Evolutionary conservation across 2,113 vertebrate species (phyloP), one percentile per base, ranked within the genome.

Genomic region (Tonatia bakeri): DNA sequence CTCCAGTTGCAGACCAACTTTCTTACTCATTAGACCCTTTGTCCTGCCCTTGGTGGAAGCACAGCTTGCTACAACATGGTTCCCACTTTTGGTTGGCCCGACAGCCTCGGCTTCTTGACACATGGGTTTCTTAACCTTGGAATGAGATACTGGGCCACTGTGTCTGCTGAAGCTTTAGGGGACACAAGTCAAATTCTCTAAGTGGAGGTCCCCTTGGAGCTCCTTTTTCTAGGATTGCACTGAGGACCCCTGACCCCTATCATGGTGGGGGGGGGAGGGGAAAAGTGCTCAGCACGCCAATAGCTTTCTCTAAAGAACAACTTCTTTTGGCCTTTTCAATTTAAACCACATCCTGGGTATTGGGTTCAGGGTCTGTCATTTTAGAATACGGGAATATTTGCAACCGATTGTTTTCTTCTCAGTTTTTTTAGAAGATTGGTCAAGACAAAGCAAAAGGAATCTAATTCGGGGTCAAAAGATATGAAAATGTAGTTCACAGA

Each of bases 401-500:
- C 26, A 70, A 72, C 36, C 36, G 38, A n/a, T 65, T 83, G 19
- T 87, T 90, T 93, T 90, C 22, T 28, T 72, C 22, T 38, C 28
- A 16, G 6, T 36, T 26, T 56, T 56, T 88, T 43, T 28, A 3
- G 47, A 73, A 64, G 7, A 47, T 83, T 47, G 38, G 19, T 84
- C 24, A 69, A 91, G 88, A 77, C 61, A 69, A 91, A 45, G 61
- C 6, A n/a, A 64, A 67, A 52, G n/a, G 22, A 26, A 17, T 33
- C 22, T 5, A 80, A 20, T 19, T 52, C 61, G 77, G 15, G 40
- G 19, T 56, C 82, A 87, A 80, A 47, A 19, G 33, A 50, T 61
- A 61, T 43, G 26, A 84, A 94, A 94, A 67, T 65, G 56, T 2
- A 82, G 15, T 69, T 77, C 82, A 90, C 40, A 84, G 65, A 43